Percentiles rank a stretch among this genome's conserved stretches.
phyloP scores from a whole-genome alignment of 2,113 vertebrate genomes.

The Entelurus aequoreus region DNA sequence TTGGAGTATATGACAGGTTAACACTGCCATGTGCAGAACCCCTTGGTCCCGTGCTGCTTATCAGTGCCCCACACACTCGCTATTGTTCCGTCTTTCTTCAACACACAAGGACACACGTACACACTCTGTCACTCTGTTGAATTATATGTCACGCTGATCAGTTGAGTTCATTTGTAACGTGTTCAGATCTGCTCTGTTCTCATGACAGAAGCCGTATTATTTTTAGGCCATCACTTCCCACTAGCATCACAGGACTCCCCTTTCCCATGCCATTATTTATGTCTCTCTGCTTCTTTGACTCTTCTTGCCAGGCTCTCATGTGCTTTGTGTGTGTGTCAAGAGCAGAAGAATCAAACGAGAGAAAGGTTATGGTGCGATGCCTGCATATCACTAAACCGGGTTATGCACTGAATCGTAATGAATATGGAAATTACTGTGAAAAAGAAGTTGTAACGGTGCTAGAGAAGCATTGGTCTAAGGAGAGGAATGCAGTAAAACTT shows the following conservation, averaged over 20 bases:
- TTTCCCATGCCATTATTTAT: constrained; percentile 15
- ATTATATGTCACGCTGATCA: constrained; percentile 46
- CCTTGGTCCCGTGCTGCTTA: constrained; percentile 46
- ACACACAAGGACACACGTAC: constrained; percentile 13
- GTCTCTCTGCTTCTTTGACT: constrained; percentile 10
- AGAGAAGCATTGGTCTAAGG: background rate
- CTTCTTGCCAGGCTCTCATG: constrained; percentile 9
- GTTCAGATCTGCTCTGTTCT: constrained; percentile 37
- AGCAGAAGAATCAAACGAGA: constrained; percentile 9
- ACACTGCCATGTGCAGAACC: constrained; percentile 40
- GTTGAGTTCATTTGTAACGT: constrained; percentile 51
- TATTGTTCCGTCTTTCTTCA: constrained; percentile 13
- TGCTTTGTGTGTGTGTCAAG: constrained; percentile 21
- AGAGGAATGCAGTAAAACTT: background rate
- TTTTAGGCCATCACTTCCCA: constrained; percentile 47
- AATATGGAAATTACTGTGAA: background rate
- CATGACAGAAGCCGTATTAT: constrained; percentile 40
- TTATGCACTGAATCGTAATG: background rate
- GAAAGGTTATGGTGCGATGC: constrained; percentile 3
- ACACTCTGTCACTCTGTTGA: constrained; percentile 15
- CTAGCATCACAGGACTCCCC: constrained; percentile 18
- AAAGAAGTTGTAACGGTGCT: background rate
- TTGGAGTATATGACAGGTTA: constrained; percentile 50
- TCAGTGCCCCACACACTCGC: constrained; percentile 44
- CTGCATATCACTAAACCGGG: constrained; percentile 2